These are phyloP conservation scores for Rhombomys opimus DNA, from an alignment of 2,113 vertebrate genomes.

Conservation along the genomic window DNA sequence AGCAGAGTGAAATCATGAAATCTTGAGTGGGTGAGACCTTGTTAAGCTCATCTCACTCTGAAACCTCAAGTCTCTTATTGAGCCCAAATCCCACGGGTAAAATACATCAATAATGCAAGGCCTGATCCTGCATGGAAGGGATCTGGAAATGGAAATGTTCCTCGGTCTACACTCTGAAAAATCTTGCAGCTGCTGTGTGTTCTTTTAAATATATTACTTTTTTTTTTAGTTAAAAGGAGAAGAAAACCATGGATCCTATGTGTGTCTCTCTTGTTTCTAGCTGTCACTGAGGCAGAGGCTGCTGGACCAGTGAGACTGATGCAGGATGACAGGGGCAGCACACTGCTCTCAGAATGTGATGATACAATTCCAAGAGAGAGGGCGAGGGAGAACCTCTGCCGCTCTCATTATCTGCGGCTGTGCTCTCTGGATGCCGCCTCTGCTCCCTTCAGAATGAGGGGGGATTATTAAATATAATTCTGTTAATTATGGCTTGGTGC, in stretches of 20 bases:
- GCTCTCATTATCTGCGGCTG: slow-evolving; percentile 35
- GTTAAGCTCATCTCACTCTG: background rate
- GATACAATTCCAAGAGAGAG: background rate
- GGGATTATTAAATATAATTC: slow-evolving; percentile 63
- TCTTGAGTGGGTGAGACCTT: slow-evolving; percentile 13
- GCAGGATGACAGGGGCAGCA: background rate
- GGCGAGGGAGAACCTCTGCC: background rate
- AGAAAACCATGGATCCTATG: background rate
- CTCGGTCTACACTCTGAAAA: slow-evolving; percentile 33
- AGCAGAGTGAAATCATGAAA: background rate
- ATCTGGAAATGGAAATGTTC: slow-evolving; percentile 49
- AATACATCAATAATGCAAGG: slow-evolving; percentile 56
- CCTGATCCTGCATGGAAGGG: background rate
- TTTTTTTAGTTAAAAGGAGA: background rate
- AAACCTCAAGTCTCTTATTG: background rate
- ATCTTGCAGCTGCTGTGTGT: background rate
- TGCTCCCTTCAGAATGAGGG: slow-evolving; percentile 24
- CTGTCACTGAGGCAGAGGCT: slow-evolving; percentile 39
- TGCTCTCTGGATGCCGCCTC: accelerated
- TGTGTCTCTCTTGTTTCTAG: background rate
- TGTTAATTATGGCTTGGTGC: slow-evolving; percentile 63
- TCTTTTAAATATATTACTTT: slow-evolving; percentile 21
- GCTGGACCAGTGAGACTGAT: background rate
- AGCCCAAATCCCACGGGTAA: background rate
- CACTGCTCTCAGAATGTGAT: background rate